Percentiles rank a stretch among this genome's conserved stretches.
Evolutionary conservation across 2,888 invertebrate species (phyloP).

Genomic region (Sericinus montela): DNA sequence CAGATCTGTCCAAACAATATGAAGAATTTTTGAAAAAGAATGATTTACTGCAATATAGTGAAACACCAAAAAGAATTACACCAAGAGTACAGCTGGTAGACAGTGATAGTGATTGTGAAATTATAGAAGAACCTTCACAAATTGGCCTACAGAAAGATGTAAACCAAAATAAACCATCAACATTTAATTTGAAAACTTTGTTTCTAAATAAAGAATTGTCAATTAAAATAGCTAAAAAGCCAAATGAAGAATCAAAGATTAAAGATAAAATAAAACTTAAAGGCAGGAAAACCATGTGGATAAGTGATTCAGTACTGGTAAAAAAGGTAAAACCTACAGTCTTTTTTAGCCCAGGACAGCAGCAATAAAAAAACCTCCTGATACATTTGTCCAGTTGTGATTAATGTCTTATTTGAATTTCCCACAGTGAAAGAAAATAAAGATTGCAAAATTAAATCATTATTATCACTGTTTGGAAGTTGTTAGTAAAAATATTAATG

Average conservation of each 20-base stretch:
- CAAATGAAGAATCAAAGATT: slow-evolving; percentile 29
- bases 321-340: slow-evolving; percentile 72
- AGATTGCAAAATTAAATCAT: slow-evolving; percentile 30
- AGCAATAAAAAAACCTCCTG: slow-evolving; percentile 78
- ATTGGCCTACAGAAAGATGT: slow-evolving; percentile 20
- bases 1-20: slow-evolving; percentile 63
- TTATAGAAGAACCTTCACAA: slow-evolving; percentile 48
- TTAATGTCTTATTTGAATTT: not conserved
- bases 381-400: slow-evolving; percentile 38
- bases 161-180: slow-evolving; percentile 30
- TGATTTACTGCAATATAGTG: slow-evolving; percentile 45
- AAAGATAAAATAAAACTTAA: slow-evolving; percentile 54
- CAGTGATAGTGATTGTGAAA: slow-evolving; percentile 75
- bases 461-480: slow-evolving; percentile 38
- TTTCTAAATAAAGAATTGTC: slow-evolving; percentile 72
- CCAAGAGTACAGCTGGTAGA: slow-evolving; percentile 36
- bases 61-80: slow-evolving; percentile 43
- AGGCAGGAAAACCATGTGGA: slow-evolving; percentile 62
- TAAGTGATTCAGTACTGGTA: slow-evolving; percentile 68
- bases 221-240: slow-evolving; percentile 70
- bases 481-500: slow-evolving; percentile 13
- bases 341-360: slow-evolving; percentile 80
- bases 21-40: slow-evolving; percentile 53
- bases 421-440: not conserved
- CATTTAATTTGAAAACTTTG: slow-evolving; percentile 66